Conservation (phyloP, 30 jellyfish, hydroid and myxozoan genomes). For the Rhopilema esculentum region DNA sequence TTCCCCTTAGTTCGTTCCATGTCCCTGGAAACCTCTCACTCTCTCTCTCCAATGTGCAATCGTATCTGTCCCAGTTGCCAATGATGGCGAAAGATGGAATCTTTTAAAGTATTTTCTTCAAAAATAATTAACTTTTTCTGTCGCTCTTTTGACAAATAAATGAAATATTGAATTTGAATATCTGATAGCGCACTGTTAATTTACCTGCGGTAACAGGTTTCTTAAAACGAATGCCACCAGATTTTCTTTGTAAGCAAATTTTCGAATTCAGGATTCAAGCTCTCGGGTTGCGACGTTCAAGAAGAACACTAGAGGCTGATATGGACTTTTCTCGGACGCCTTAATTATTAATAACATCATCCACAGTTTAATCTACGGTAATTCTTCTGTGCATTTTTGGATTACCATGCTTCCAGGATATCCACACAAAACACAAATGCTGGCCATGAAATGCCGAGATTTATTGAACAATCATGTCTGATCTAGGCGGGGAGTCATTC, state of each 20-base stretch:
- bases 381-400: background rate
- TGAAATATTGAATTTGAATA: too few relatives aligned
- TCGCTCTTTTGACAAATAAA: background rate
- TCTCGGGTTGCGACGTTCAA: background rate
- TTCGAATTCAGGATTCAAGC: background rate
- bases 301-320: background rate
- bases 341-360: background rate
- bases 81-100: too few relatives aligned
- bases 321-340: background rate
- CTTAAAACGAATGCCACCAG: background rate
- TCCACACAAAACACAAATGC: background rate
- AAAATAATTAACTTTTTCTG: too few relatives aligned
- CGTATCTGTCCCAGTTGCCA: too few relatives aligned
- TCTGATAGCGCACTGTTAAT: background rate
- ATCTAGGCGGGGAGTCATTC: background rate
- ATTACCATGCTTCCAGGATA: background rate
- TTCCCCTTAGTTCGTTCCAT: too few relatives aligned
- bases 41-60: too few relatives aligned
- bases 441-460: background rate
- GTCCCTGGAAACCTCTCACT: too few relatives aligned
- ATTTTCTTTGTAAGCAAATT: background rate
- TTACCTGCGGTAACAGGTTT: background rate
- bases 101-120: too few relatives aligned
- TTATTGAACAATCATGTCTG: background rate
- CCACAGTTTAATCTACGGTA: background rate